Conservation (phyloP, 53 echinoderm and acorn worm genomes). For the Zoroaster sp. region DNA sequence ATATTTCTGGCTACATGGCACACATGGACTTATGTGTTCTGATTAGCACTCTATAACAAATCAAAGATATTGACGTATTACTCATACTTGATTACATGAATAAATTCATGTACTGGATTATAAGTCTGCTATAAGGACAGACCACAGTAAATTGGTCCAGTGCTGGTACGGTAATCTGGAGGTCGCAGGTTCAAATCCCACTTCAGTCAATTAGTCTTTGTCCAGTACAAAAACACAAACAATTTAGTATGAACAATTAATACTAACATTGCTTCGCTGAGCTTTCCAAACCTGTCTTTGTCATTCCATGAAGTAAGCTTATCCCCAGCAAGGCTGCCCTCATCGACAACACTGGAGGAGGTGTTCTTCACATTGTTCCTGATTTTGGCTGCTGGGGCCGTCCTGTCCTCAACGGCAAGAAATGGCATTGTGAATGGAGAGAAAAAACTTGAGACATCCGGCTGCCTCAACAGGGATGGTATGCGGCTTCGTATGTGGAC, state of each 20-base stretch:
- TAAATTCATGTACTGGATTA: too few species aligned
- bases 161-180: too few species aligned
- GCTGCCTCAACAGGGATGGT: background rate
- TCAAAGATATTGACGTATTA: too few species aligned
- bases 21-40: too few species aligned
- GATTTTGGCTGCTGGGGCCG: background rate
- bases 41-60: too few species aligned
- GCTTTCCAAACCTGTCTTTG: background rate
- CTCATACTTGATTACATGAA: too few species aligned
- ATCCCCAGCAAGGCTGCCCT: background rate
- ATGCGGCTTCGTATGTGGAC: background rate
- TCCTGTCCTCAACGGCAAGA: background rate
- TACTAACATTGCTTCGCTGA: background rate
- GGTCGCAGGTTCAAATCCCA: too few species aligned
- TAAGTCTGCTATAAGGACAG: too few species aligned
- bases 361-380: background rate
- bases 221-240: background rate
- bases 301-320: conserved; percentile 24
- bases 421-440: conserved; percentile 60
- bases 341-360: background rate
- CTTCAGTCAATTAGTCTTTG: background rate
- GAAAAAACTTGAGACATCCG: conserved; percentile 9
- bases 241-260: too few species aligned
- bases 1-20: too few species aligned
- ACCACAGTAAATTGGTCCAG: too few species aligned